These are phyloP conservation scores for Apotomis capreana DNA, from an alignment of 2,888 invertebrate genomes.

Conservation along the genomic window DNA sequence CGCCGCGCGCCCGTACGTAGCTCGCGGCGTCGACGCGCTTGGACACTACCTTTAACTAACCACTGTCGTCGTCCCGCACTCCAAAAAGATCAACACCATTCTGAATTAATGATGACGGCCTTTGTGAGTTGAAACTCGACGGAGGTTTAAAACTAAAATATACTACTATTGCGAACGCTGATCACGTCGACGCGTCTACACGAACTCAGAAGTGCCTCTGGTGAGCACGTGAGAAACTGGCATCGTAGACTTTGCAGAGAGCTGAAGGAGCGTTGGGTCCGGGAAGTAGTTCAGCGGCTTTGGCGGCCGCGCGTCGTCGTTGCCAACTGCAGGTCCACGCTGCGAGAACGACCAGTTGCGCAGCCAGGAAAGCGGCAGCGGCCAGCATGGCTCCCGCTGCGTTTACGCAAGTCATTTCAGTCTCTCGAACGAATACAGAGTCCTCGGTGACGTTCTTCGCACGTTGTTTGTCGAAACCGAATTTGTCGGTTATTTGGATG, in stretches of 20 bases:
- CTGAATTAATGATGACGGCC: slow-evolving; percentile 57
- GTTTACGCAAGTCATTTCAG: slow-evolving; percentile 87
- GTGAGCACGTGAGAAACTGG: slow-evolving; percentile 91
- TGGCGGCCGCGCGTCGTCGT: slow-evolving; percentile 87
- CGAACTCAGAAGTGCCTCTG: slow-evolving; percentile 79
- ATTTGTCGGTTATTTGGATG: slow-evolving; percentile 96
- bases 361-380: slow-evolving; percentile 92
- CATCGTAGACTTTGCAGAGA: slow-evolving; percentile 94
- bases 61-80: slow-evolving; percentile 75
- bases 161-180: slow-evolving; percentile 80
- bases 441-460: slow-evolving; percentile 86
- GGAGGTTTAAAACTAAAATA: slow-evolving; percentile 78
- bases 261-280: slow-evolving; percentile 83
- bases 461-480: slow-evolving; percentile 90
- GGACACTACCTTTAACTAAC: slow-evolving; percentile 73
- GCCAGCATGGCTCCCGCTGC: slow-evolving; percentile 92
- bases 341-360: slow-evolving; percentile 93
- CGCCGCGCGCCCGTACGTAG: slow-evolving; percentile 62
- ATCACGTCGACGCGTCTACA: slow-evolving; percentile 71
- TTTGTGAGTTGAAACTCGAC: slow-evolving; percentile 70
- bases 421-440: slow-evolving; percentile 87
- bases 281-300: slow-evolving; percentile 86
- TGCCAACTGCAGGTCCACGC: slow-evolving; percentile 96
- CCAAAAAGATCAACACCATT: slow-evolving; percentile 58
- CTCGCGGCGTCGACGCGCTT: slow-evolving; percentile 66